Percentiles rank a stretch among this genome's conserved stretches.
Evolutionary conservation across 2,113 vertebrate genomes (phyloP).

Genomic region (Stigmatopora nigra): DNA sequence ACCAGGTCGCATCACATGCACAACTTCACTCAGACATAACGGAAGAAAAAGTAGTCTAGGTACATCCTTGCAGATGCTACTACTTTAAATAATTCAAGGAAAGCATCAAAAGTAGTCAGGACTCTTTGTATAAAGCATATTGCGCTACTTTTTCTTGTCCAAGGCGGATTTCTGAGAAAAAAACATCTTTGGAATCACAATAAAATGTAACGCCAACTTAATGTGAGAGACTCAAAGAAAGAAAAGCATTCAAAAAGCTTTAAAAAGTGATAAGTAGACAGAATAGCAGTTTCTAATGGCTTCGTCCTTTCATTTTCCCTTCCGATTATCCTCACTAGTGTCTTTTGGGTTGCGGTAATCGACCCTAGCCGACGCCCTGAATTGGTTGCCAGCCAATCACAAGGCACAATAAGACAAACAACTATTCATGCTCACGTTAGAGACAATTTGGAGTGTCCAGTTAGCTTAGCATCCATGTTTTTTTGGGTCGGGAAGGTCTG

Average conservation of each 20-base stretch:
- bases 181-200: conserved; percentile 8
- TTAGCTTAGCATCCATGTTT: no score
- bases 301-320: neutral
- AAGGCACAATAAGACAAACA: no score
- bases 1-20: conserved; percentile 9
- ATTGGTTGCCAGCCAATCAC: no score
- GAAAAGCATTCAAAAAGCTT: conserved; percentile 2
- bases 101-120: neutral
- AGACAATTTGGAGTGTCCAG: no score
- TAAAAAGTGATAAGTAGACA: neutral
- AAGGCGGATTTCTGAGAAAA: conserved; percentile 8
- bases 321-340: no score
- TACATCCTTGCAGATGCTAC: conserved; percentile 1
- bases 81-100: neutral
- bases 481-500: no score
- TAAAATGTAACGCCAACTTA: neutral
- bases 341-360: no score
- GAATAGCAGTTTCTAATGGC: neutral
- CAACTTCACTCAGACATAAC: conserved; percentile 9
- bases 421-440: no score
- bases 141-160: neutral
- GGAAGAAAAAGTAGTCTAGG: conserved; percentile 6
- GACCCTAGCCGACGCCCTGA: no score
- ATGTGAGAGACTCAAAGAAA: conserved; percentile 1
- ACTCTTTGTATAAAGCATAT: conserved; percentile 8